Evolutionary conservation across 1,140 invertebrate genomes (phyloP).

Genomic region (Bombus vancouverensis): DNA sequence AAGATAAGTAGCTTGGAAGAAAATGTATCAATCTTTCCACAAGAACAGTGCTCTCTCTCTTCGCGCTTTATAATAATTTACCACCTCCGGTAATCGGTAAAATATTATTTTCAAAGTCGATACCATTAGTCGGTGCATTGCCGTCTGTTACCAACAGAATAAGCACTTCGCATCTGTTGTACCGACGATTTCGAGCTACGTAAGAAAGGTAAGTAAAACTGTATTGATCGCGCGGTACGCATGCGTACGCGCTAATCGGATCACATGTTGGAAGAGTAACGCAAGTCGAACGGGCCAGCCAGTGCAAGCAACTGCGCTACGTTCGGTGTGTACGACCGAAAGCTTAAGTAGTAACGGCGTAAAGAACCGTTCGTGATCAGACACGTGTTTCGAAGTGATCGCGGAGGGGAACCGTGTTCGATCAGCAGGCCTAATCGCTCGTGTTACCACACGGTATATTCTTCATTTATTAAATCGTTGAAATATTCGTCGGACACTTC

Average conservation of each 20-base stretch:
- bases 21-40: too few species aligned
- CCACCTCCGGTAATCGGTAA: too few species aligned
- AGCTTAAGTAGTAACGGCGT: conserved; percentile 16
- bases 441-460: conserved; percentile 42
- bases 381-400: conserved; percentile 56
- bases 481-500: neutral
- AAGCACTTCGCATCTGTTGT: neutral
- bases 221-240: conserved; percentile 65
- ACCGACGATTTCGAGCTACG: neutral
- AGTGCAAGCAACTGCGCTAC: conserved; percentile 52
- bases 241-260: conserved; percentile 64
- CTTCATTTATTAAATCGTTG: neutral
- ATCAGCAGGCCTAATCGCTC: neutral
- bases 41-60: too few species aligned
- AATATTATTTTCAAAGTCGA: neutral
- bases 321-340: conserved; percentile 26
- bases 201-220: conserved; percentile 4
- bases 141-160: neutral
- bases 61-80: too few species aligned
- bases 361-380: conserved; percentile 9
- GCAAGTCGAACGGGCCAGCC: conserved; percentile 19
- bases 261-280: conserved; percentile 49
- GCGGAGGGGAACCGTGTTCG: neutral
- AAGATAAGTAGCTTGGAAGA: too few species aligned
- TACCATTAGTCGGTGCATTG: conserved; percentile 8